A percentile compares a stretch with the other conserved stretches of the same genome.
phyloP scores from a whole-genome alignment of 1,140 invertebrate genomes.

The Meteorus sp. region DNA sequence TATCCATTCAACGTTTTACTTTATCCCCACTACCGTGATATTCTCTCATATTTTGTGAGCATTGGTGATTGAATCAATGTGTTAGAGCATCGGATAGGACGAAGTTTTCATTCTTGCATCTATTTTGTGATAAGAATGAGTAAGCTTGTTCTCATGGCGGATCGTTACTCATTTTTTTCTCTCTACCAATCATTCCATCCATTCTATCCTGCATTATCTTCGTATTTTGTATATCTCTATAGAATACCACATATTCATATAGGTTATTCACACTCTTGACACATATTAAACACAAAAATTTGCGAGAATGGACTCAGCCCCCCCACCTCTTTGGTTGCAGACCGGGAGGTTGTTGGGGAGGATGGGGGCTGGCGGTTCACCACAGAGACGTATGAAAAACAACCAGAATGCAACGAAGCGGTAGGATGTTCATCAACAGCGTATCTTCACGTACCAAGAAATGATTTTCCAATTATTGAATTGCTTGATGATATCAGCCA shows the following conservation, averaged over 20 bases:
- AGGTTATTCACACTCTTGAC: background rate
- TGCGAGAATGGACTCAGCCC: slow-evolving; percentile 56
- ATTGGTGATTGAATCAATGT: no score
- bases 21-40: no score
- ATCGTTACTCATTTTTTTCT: no score
- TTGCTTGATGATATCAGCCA: slow-evolving; percentile 52
- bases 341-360: slow-evolving; percentile 59
- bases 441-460: slow-evolving; percentile 20
- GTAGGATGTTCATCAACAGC: slow-evolving; percentile 28
- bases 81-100: no score
- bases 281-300: slow-evolving; percentile 15
- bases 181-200: no score
- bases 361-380: slow-evolving; percentile 58
- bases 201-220: no score
- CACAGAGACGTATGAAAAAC: slow-evolving; percentile 38
- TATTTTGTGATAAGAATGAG: no score
- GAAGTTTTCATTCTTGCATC: no score
- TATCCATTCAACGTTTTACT: no score
- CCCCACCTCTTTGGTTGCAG: slow-evolving; percentile 62
- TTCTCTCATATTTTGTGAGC: no score
- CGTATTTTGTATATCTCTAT: background rate
- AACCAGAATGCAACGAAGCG: slow-evolving; percentile 22
- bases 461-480: slow-evolving; percentile 50
- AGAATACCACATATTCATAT: background rate
- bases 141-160: no score